Conservation (phyloP, 2,797 vertebrate genomes). For the Hirundo rustica region DNA sequence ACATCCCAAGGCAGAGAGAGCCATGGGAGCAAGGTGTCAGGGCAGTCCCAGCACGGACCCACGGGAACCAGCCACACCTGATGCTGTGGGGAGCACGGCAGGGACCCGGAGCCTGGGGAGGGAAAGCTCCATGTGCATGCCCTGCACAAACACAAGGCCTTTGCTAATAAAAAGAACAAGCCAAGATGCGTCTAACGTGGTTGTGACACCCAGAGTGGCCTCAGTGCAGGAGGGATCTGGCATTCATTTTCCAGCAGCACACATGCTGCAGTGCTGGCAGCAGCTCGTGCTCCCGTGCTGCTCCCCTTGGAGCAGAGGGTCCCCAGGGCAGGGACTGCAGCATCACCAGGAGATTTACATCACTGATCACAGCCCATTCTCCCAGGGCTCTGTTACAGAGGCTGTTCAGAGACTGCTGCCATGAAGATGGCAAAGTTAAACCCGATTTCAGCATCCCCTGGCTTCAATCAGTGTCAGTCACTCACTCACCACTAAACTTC, state of each 20-base stretch:
- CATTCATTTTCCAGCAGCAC: not conserved
- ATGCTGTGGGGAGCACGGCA: not conserved
- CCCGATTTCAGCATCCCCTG: not conserved
- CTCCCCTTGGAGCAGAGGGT: not conserved
- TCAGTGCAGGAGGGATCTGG: not conserved
- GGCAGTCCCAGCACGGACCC: not conserved
- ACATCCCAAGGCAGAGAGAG: not conserved
- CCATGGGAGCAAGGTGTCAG: accelerated
- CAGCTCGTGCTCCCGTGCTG: not conserved
- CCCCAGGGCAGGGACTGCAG: not conserved
- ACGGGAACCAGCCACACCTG: not conserved
- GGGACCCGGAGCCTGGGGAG: not conserved
- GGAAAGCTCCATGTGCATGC: accelerated
- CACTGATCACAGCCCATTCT: not conserved
- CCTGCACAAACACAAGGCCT: not conserved
- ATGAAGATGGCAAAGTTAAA: not conserved
- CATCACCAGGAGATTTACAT: not conserved
- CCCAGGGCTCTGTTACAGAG: not conserved
- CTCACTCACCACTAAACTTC: not conserved
- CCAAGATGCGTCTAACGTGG: accelerated
- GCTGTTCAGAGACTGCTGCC: not conserved
- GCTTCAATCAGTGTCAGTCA: not conserved
- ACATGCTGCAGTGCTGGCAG: not conserved
- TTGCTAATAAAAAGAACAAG: not conserved
- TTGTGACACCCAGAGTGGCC: not conserved